phyloP scores from a whole-genome alignment of 2,888 invertebrate genomes.

The Zaprionus bogoriensis region DNA sequence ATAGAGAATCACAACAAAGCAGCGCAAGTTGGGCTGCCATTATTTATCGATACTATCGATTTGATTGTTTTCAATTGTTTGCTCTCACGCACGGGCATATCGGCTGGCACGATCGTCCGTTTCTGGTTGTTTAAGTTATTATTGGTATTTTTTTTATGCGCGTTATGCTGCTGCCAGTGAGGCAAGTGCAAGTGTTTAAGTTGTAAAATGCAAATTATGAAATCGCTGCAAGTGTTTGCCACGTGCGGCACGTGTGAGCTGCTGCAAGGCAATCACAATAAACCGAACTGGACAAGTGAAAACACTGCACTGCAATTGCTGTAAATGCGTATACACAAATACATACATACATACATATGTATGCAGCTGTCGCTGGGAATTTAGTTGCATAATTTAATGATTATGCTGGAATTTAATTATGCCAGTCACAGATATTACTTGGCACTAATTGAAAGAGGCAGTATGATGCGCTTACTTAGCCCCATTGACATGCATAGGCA shows the following conservation, averaged over 20 bases:
- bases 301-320: background rate
- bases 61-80: slow-evolving; percentile 1
- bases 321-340: background rate
- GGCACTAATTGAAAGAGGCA: too few relatives aligned
- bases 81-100: background rate
- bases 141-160: slow-evolving; percentile 9
- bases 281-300: background rate
- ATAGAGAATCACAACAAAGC: slow-evolving; percentile 6
- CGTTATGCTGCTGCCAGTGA: background rate
- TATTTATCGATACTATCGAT: background rate
- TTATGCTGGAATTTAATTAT: too few relatives aligned
- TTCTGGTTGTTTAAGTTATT: slow-evolving; percentile 18
- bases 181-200: slow-evolving; percentile 17
- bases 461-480: too few relatives aligned
- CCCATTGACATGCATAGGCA: too few relatives aligned
- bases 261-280: slow-evolving; percentile 15
- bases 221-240: slow-evolving; percentile 26
- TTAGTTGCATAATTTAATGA: too few relatives aligned
- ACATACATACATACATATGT: too few relatives aligned
- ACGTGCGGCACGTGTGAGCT: slow-evolving; percentile 9
- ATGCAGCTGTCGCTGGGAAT: too few relatives aligned
- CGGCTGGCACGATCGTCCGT: background rate
- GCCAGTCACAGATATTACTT: too few relatives aligned
- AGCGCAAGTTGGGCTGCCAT: background rate
- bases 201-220: slow-evolving; percentile 30